Base-by-base conservation (phyloP, 2,113 vertebrate genomes). In the Malurus alboscapulatus region DNA sequence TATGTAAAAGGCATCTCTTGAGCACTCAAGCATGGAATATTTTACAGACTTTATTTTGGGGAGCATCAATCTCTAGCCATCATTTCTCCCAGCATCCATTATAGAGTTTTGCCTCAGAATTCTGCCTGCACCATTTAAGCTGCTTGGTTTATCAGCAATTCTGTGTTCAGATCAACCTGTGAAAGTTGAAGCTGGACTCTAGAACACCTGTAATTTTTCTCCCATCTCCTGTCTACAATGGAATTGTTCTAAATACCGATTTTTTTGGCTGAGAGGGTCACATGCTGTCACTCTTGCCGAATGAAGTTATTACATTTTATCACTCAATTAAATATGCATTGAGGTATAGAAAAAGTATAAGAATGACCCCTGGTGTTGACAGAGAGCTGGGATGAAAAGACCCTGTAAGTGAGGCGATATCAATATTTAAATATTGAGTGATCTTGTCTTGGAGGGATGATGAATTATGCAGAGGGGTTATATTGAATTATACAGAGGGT, bases 1-100 rank as follows among this genome's bases (percentile, higher is more conserved):
- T 47, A 22, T 42, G 13, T 30, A 45, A 58, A 67, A 17, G 9
- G 34, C 1, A 1, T 30, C 12, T 69, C 42, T 85, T 0, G 0
- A 51, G 13, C 5, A n/a, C 9, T 42, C 7, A 50, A 11, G 3
- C 9, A 34, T 14, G 16, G 57, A 57, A 68, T 3, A 16, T 7
- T 16, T 86, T 38, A 42, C 4, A 48, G 27, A 3, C 3, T 66
- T 74, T 66, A 8, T 44, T 82, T 42, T 32, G 8, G 10, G 13
- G 4, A 61, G 2, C 7, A 38, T 20, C 29, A 51, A 11, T 47
- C 3, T 65, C 36, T 47, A 66, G 51, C 7, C 15, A 50, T 8
- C 42, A 38, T 38, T 88, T 61, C 27, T 83, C 11, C 5, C 1
- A 1, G 12, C 8, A 22, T 34, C 13, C 53, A 1, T 34, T 51